Evolutionary conservation across 2,888 invertebrate species (phyloP), one percentile per base, ranked within the genome.

Genomic region (Cyaniris semiargus): DNA sequence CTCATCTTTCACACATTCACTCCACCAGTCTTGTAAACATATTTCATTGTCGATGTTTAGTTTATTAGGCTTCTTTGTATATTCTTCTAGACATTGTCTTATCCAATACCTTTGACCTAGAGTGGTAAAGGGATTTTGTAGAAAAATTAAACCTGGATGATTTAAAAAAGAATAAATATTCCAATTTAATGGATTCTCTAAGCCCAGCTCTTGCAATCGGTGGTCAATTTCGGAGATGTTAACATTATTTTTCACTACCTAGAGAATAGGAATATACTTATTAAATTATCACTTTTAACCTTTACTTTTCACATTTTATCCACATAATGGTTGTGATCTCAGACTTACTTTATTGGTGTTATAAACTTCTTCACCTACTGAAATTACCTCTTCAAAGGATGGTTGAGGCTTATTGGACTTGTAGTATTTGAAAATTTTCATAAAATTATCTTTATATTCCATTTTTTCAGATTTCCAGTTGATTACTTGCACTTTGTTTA

Each of bases 21-120:
- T 92, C 97, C 97, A 96, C 97, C 96, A 95, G 81, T 95, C 91
- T 84, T 94, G 89, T 76, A 87, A 78, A 80, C 83, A 77, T 4
- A 83, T 80, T 80, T 94, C 94, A 80, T 87, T 90, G 86, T 96
- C 96, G 81, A 97, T 94, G 88, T 97, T 97, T 56, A 95, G 92
- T 86, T 95, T 96, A 87, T 96, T 96, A 23, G 98, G 98, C 81
- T 95, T 95, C 75, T 89, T 95, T 0, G 98, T 96, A 87, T 97
- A 98, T 81, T 97, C 96, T 83, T 95, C 94, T 71, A 98, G 88
- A 86, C 97, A 97, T 87, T 96, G 95, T 76, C 95, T 91, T 31
- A 97, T 96, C 98, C 98, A 99, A 86, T 96, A 97, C 78, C 96
- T 95, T 88, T 98, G 98, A 0, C 97, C 98, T 34, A 92, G 84